These are phyloP conservation scores for Coenobita brevimanus DNA, from an alignment of 1,140 invertebrate species.

Conservation along the genomic window DNA sequence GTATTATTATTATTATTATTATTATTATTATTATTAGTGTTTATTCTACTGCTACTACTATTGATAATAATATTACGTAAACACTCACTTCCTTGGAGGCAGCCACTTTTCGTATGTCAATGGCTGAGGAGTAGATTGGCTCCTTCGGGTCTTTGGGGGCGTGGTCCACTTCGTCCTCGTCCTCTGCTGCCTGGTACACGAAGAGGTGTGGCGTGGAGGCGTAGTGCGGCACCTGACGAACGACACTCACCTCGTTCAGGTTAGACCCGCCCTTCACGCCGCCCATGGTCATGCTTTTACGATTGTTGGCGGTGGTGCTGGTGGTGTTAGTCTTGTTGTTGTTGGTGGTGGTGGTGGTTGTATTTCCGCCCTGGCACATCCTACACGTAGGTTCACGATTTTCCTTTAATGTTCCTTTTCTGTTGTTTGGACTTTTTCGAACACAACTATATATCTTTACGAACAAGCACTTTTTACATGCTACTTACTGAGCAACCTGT, in stretches of 20 bases:
- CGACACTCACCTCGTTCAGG: slow-evolving; percentile 55
- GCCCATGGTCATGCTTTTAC: slow-evolving; percentile 61
- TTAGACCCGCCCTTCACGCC: slow-evolving; percentile 51
- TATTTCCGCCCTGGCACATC: too few species aligned
- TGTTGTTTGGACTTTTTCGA: too few species aligned
- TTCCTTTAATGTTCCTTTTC: background rate
- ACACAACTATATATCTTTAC: background rate
- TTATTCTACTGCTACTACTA: too few species aligned
- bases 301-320: background rate
- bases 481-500: background rate
- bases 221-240: slow-evolving; percentile 63
- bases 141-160: slow-evolving; percentile 59
- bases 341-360: slow-evolving; percentile 10
- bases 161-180: slow-evolving; percentile 66
- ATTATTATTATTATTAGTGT: too few species aligned
- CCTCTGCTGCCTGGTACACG: slow-evolving; percentile 70
- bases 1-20: too few species aligned
- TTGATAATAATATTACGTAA: too few species aligned
- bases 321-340: background rate
- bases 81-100: slow-evolving; percentile 64
- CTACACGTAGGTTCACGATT: too few species aligned
- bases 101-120: slow-evolving; percentile 71
- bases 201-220: slow-evolving; percentile 71
- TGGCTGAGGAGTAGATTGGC: slow-evolving; percentile 71
- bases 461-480: background rate